Percentiles rank a stretch among this genome's conserved stretches.
Conservation (phyloP, 2,113 vertebrate genomes). For the Perca flavescens region DNA sequence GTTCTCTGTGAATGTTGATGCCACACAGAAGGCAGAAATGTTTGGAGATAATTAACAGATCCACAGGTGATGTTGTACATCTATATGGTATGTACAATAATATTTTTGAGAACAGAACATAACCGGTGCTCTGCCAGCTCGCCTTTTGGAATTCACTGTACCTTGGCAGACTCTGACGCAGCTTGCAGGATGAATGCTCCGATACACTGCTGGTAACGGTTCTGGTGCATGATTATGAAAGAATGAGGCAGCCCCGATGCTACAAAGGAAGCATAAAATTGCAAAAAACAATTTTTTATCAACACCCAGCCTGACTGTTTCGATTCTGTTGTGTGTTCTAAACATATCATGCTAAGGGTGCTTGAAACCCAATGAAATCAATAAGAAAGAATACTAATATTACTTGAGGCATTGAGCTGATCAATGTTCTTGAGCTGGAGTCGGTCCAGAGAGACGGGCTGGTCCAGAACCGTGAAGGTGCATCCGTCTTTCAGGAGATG, state of each 20-base stretch:
- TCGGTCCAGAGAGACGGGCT: slow-evolving; percentile 92
- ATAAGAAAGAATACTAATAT: not conserved
- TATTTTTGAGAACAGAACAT: not conserved
- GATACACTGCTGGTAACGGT: slow-evolving; percentile 90
- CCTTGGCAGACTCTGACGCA: slow-evolving; percentile 87
- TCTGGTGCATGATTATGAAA: slow-evolving; percentile 93
- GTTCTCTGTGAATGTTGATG: not conserved
- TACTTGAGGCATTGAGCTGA: slow-evolving; percentile 85
- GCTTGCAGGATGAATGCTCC: slow-evolving; percentile 92
- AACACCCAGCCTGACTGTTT: not conserved
- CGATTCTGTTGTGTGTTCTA: not conserved
- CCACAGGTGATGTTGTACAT: not conserved
- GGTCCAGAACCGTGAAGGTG: slow-evolving; percentile 89
- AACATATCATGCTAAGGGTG: not conserved
- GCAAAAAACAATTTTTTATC: no score
- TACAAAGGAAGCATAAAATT: slow-evolving; percentile 64
- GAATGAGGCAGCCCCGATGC: slow-evolving; percentile 88
- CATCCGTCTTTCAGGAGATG: slow-evolving; percentile 89
- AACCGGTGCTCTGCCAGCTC: not conserved
- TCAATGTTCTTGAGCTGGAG: slow-evolving; percentile 88
- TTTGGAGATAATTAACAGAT: not conserved
- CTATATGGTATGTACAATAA: no score
- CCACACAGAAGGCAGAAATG: not conserved
- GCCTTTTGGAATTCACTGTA: slow-evolving; percentile 57
- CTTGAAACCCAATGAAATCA: not conserved